phyloP scores from a whole-genome alignment of 2,888 invertebrate genomes.

The Mimachlamys varia region DNA sequence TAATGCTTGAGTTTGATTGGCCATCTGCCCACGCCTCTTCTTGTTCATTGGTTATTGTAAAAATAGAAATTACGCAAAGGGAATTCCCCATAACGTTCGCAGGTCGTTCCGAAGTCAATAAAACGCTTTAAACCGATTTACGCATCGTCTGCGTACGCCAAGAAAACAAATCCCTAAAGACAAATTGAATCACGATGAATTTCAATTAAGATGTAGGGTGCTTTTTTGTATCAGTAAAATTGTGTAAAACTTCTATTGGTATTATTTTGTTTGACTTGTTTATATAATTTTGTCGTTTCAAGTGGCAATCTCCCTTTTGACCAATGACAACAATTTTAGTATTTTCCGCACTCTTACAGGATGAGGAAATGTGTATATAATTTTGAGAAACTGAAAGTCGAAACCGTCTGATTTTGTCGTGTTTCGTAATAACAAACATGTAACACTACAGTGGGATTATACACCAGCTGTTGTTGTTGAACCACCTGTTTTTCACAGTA shows the following conservation, averaged over 20 bases:
- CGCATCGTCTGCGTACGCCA: not conserved
- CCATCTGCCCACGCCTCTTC: not conserved
- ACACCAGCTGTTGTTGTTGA: not conserved
- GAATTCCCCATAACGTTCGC: not conserved
- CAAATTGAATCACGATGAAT: too few species aligned
- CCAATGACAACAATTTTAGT: not conserved
- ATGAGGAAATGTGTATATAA: not conserved
- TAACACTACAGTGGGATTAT: not conserved
- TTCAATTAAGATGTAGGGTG: not conserved
- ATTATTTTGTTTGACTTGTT: not conserved
- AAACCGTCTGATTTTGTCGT: not conserved
- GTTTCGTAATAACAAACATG: not conserved
- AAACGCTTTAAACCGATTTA: conserved; percentile 20
- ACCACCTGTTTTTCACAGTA: not conserved
- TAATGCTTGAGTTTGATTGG: not conserved
- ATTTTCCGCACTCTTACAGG: not conserved
- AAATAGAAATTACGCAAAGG: not conserved
- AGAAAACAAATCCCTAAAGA: not conserved
- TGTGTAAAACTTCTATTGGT: not conserved
- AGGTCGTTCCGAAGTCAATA: not conserved
- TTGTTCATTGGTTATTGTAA: not conserved
- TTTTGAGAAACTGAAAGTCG: not conserved
- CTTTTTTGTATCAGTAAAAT: not conserved
- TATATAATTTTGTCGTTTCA: not conserved
- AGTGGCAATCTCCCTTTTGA: not conserved